A percentile compares a stretch with the other conserved stretches of the same genome.
These are phyloP conservation scores for Euzetes globulus DNA, from an alignment of 2,888 invertebrate species.

Conservation along the genomic window DNA sequence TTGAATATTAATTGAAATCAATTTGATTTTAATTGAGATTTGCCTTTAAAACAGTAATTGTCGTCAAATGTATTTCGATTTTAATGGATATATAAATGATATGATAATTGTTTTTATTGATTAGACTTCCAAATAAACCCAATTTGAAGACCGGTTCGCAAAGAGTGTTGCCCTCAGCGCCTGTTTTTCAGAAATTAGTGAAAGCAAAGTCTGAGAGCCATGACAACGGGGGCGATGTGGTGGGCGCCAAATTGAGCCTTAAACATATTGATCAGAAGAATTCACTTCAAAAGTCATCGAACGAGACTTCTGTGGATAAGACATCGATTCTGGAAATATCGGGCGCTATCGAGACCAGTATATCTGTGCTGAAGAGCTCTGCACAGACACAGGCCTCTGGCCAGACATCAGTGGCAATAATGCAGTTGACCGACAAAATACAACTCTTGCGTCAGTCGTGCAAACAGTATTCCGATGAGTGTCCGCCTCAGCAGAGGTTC, in stretches of 20 bases:
- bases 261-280: slow-evolving; percentile 31
- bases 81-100: too few species aligned
- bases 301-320: slow-evolving; percentile 39
- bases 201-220: slow-evolving; percentile 38
- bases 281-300: slow-evolving; percentile 36
- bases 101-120: not conserved
- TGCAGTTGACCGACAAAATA: slow-evolving; percentile 68
- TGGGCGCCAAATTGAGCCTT: slow-evolving; percentile 14
- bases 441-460: slow-evolving; percentile 74
- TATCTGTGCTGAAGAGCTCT: slow-evolving; percentile 41
- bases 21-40: too few species aligned
- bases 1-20: too few species aligned
- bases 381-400: slow-evolving; percentile 45
- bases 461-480: slow-evolving; percentile 70
- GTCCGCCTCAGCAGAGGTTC: slow-evolving; percentile 78
- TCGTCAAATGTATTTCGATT: not conserved
- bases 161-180: slow-evolving; percentile 33
- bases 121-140: slow-evolving; percentile 43
- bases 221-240: slow-evolving; percentile 33
- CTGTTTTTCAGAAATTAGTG: slow-evolving; percentile 36
- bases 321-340: slow-evolving; percentile 43
- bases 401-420: slow-evolving; percentile 57
- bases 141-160: slow-evolving; percentile 39
- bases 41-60: not conserved
- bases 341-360: slow-evolving; percentile 41